Base-by-base conservation (phyloP, 2,888 invertebrate genomes). In the Apodemia duryi region DNA sequence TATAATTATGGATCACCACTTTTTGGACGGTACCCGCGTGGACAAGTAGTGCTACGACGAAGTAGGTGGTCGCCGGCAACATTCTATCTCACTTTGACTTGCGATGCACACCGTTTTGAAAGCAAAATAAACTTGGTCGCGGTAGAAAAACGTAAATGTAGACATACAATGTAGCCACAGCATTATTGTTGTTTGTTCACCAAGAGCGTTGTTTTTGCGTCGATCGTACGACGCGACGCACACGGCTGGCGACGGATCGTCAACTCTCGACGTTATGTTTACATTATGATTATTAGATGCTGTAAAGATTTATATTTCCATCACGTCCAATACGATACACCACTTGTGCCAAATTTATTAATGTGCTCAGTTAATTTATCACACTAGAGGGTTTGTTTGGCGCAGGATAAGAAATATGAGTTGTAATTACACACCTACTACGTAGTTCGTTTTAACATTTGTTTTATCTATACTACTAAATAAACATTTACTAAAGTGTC, bases 241-340 rank as follows among this genome's bases (percentile, higher is more conserved):
- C 5, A 13, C 54, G 21, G 35, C 52, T 35, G 41, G 28, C 38
- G 21, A 54, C 57, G 68, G 70, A 73, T 75, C 72, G 70, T 70
- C 74, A 73, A 74, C 54, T 57, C 9, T 57, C 54, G 11, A 75
- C 75, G 69, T 75, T 69, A 64, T 83, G 79, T 84, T 82, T 84
- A 82, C 77, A 76, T 75, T 78, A 71, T 72, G 76, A 77, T 80
- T 78, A 81, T 82, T 80, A 79, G 77, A 73, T 76, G 74, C 75
- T 72, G 68, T 66, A 69, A 73, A 81, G 79, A 83, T 81, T 81
- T 79, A 82, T 77, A 69, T 70, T 70, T 70, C 73, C 69, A 63
- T 70, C 64, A 72, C 71, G 65, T 62, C 67, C 68, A 66, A 68
- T 69, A 72, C 73, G 75, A 74, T 75, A 70, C 68, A 70, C 67